Base-by-base conservation (phyloP, 2,888 invertebrate genomes). In the Macrophya alboannulata region DNA sequence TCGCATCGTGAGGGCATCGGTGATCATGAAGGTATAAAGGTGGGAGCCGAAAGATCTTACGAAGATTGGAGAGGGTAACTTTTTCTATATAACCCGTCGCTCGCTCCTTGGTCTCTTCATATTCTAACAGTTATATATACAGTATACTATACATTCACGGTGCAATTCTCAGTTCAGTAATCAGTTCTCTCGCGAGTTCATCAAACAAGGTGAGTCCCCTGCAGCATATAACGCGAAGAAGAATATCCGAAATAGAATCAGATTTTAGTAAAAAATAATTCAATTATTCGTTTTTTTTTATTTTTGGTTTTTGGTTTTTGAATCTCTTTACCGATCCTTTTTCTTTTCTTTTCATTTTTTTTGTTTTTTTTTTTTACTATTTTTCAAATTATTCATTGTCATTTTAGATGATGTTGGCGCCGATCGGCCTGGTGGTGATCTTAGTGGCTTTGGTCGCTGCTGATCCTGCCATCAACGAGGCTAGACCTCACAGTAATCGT, bases 331-430 rank as follows among this genome's bases (percentile, higher is more conserved):
- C n/a, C n/a, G n/a, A n/a, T n/a, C n/a, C n/a, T n/a, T n/a, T n/a
- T 62, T 62, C 25, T 4, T 15, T 68, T 15, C 4, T n/a, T 45
- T 72, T 25, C 10, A 45, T 40, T 45, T 3, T 4, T 1, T n/a
- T 12, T 1, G 8, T 43, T 15, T 6, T 2, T 15, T 43, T 17
- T 1, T 51, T 51, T 77, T 31, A n/a, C n/a, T n/a, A n/a, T 21
- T 77, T 62, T 62, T 81, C n/a, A 6, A 0, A 9, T 31, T 31
- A 21, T 86, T 68, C 85, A 94, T 94, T 74, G 10, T 43, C 21
- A 21, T 12, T 43, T 0, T 74, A 96, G 96, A 97, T 97, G 97
- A 97, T 96, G 94, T 93, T 96, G 94, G 95, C 96, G 94, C 94
- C 95, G 92, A 93, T 95, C 92, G 92, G 95, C 92, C 94, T 97